Conservation (phyloP, 2,797 vertebrate species). For the Clarias pachynema region DNA sequence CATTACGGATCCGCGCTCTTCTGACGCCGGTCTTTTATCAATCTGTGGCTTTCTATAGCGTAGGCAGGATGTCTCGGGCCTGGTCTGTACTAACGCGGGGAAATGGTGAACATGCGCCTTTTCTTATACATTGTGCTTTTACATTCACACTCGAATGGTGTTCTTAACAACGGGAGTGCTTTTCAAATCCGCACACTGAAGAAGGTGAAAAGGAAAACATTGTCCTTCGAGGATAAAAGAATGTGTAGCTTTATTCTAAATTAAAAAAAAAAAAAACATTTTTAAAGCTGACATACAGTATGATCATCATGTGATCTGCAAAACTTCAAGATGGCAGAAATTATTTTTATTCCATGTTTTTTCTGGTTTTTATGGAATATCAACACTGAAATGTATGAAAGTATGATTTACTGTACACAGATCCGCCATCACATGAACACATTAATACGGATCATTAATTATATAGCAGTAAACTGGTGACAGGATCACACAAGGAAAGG, state of each 20-base stretch:
- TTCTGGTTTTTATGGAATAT: not conserved
- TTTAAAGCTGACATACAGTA: too few relatives aligned
- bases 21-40: slow-evolving; percentile 46
- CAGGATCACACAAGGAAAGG: too few relatives aligned
- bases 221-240: not conserved
- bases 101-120: not conserved
- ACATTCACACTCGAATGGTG: not conserved
- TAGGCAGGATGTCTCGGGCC: not conserved
- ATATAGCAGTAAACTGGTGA: too few relatives aligned
- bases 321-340: not conserved
- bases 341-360: not conserved
- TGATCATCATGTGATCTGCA: not conserved
- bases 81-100: not conserved
- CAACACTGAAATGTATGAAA: not conserved
- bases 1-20: slow-evolving; percentile 53
- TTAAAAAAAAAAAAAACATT: too few relatives aligned
- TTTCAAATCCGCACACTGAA: not conserved
- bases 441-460: too few relatives aligned
- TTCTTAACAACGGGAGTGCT: not conserved
- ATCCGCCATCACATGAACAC: too few relatives aligned
- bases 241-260: not conserved
- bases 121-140: not conserved
- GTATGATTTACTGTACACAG: too few relatives aligned
- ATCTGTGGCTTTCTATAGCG: slow-evolving; percentile 14
- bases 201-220: not conserved